Evolutionary conservation across 2,797 vertebrate species (phyloP).

Genomic region (Anguilla marmorata): DNA sequence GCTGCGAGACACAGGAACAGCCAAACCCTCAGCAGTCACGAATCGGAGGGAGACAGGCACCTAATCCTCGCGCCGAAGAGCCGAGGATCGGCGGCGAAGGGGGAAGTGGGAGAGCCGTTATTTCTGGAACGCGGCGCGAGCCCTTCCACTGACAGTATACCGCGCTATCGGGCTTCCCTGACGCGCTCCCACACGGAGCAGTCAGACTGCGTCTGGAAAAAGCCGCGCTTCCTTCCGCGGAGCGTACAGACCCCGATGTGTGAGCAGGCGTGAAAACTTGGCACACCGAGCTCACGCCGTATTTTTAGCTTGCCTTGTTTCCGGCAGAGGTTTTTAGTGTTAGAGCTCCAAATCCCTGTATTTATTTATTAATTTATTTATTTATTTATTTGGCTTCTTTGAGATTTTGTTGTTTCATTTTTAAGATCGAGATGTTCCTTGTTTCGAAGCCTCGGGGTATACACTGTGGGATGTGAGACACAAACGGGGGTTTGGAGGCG

Average conservation of each 20-base stretch:
- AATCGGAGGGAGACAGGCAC: neutral
- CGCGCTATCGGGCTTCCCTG: constrained; percentile 35
- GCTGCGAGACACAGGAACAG: no score
- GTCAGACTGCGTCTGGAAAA: neutral
- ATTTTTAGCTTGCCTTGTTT: constrained; percentile 34
- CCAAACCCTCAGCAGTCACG: constrained; percentile 19
- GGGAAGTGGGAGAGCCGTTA: constrained; percentile 28
- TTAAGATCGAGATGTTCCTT: neutral
- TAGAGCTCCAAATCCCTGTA: neutral
- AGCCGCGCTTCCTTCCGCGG: constrained; percentile 16
- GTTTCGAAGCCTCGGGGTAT: neutral
- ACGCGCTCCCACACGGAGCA: constrained; percentile 30
- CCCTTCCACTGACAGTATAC: constrained; percentile 11
- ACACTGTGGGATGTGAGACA: neutral
- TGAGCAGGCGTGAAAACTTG: neutral
- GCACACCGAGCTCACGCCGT: neutral
- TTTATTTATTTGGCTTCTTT: constrained; percentile 8
- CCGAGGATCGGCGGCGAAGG: neutral
- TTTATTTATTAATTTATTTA: neutral
- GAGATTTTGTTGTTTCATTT: constrained; percentile 13
- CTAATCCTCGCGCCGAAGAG: constrained; percentile 22
- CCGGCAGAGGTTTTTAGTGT: constrained; percentile 5
- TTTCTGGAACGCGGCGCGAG: constrained; percentile 27
- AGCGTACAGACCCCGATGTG: constrained; percentile 16
- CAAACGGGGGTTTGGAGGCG: neutral